A percentile compares a stretch with the other conserved stretches of the same genome.
Evolutionary conservation across 2,888 invertebrate genomes (phyloP).

Genomic region (Xanthorhoe spadicearia): DNA sequence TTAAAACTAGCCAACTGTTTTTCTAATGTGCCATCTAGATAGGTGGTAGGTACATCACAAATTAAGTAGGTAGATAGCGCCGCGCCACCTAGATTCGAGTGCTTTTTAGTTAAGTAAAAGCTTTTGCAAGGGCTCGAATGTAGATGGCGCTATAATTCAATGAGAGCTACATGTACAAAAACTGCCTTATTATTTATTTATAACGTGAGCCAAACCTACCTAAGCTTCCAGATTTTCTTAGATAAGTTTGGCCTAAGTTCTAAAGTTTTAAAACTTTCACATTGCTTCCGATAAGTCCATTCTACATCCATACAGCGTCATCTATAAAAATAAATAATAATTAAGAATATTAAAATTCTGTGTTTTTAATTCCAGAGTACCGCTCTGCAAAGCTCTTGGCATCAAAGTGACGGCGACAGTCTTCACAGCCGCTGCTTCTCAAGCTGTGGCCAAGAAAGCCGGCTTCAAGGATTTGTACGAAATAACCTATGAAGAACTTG

Average conservation of each 20-base stretch:
- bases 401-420: constrained; percentile 79
- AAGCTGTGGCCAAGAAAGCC: constrained; percentile 77
- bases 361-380: constrained; percentile 61
- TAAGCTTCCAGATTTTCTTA: too few relatives aligned
- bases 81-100: background rate
- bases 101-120: too few relatives aligned
- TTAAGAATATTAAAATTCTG: background rate
- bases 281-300: too few relatives aligned
- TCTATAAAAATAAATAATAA: background rate
- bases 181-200: too few relatives aligned
- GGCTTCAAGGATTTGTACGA: constrained; percentile 74
- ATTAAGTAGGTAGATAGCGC: too few relatives aligned
- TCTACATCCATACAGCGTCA: background rate
- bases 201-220: too few relatives aligned
- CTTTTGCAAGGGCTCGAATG: too few relatives aligned
- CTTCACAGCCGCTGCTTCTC: constrained; percentile 82
- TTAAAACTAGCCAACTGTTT: too few relatives aligned
- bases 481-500: constrained; percentile 77
- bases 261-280: background rate
- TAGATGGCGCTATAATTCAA: constrained; percentile 13
- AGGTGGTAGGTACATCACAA: too few relatives aligned
- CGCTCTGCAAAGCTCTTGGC: constrained; percentile 78
- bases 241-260: too few relatives aligned
- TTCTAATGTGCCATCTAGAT: too few relatives aligned
- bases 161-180: too few relatives aligned